These are phyloP conservation scores for Ooceraea biroi DNA, from an alignment of 1,140 invertebrate genomes.

Conservation along the genomic window DNA sequence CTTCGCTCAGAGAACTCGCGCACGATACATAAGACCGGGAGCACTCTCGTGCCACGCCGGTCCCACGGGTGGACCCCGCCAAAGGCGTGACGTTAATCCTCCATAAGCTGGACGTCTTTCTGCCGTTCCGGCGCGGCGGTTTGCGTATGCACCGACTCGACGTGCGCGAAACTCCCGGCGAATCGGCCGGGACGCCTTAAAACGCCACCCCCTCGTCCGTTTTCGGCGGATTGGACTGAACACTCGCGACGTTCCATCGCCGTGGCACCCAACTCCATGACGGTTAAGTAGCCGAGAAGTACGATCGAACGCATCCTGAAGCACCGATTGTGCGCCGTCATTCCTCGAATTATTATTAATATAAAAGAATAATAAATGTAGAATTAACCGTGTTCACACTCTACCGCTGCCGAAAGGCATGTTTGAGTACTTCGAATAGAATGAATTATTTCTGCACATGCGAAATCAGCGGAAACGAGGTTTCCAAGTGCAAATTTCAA, in stretches of 20 bases:
- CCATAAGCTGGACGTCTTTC: conserved; percentile 76
- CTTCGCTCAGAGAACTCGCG: not conserved
- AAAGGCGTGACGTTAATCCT: conserved; percentile 80
- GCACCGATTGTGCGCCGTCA: not conserved
- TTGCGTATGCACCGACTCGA: conserved; percentile 80
- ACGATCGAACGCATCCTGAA: conserved; percentile 14
- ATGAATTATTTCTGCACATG: no score
- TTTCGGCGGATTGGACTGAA: conserved; percentile 83
- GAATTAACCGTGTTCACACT: not conserved
- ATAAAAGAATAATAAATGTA: no score
- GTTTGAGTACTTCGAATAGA: no score
- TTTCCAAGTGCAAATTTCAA: no score
- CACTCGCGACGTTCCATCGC: conserved; percentile 76
- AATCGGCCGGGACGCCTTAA: conserved; percentile 67
- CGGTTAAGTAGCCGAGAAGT: conserved; percentile 56
- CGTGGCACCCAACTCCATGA: conserved; percentile 40
- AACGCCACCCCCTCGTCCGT: conserved; percentile 78
- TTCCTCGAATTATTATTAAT: no score
- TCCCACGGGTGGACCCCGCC: conserved; percentile 67
- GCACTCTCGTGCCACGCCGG: conserved; percentile 32
- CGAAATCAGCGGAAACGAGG: no score
- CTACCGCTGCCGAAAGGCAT: no score
- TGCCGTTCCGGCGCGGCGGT: conserved; percentile 71
- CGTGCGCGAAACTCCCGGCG: conserved; percentile 57
- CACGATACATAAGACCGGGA: conserved; percentile 33